These are phyloP conservation scores for Vulpes lagopus DNA, from an alignment of 2,113 vertebrate genomes.

Conservation along the genomic window DNA sequence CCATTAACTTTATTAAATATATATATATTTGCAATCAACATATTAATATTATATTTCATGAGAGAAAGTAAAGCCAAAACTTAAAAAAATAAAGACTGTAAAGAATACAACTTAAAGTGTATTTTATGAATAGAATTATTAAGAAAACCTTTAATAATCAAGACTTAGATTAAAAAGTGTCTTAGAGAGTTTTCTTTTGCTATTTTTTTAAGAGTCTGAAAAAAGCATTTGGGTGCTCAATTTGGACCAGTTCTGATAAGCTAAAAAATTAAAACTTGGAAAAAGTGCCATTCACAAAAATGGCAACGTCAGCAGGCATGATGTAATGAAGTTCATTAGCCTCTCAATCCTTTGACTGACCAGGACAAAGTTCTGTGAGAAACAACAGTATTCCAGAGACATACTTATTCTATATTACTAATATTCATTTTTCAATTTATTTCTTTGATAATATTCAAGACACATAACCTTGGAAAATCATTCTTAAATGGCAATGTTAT, in stretches of 20 bases:
- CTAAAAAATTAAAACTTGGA: background rate
- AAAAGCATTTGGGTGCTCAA: background rate
- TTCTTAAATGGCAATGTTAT: constrained; percentile 70
- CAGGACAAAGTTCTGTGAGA: background rate
- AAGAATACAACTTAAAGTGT: background rate
- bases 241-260: background rate
- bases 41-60: background rate
- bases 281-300: background rate
- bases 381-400: background rate
- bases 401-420: background rate
- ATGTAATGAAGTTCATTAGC: background rate
- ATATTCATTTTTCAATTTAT: constrained; percentile 35
- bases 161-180: background rate
- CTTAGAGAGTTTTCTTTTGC: background rate
- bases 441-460: constrained; percentile 62
- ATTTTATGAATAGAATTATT: background rate
- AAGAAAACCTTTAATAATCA: background rate
- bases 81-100: background rate
- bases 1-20: background rate
- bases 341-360: background rate
- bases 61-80: background rate
- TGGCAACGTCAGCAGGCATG: background rate
- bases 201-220: background rate
- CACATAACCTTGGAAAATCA: constrained; percentile 55
- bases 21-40: background rate